These are phyloP conservation scores for Adelognathus sp. DNA, from an alignment of 2,888 invertebrate genomes.

Conservation along the genomic window DNA sequence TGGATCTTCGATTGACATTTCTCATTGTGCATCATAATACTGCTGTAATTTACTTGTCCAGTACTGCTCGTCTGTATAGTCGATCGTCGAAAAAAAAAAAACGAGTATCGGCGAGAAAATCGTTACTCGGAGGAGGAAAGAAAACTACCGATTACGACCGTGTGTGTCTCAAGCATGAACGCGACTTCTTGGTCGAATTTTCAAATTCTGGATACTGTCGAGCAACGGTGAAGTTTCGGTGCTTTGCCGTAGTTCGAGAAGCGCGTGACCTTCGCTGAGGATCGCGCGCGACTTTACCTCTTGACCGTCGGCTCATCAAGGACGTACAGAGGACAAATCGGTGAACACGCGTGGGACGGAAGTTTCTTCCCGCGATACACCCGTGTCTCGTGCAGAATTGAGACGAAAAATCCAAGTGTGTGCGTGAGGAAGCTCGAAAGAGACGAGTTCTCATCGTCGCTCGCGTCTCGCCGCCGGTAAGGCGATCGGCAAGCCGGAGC, in stretches of 20 bases:
- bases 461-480: neutral
- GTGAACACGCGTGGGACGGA: neutral
- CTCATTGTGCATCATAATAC: no score
- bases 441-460: neutral
- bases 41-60: no score
- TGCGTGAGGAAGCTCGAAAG: neutral
- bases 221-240: neutral
- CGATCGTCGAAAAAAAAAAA: no score
- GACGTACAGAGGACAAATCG: neutral
- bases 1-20: no score
- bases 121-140: no score
- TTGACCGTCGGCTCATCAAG: neutral
- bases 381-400: neutral
- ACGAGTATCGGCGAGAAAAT: no score
- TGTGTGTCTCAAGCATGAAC: no score
- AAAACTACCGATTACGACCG: no score
- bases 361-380: neutral
- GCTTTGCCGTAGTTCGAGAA: neutral
- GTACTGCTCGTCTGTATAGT: no score
- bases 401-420: neutral
- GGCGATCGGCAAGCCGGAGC: no score
- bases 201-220: no score
- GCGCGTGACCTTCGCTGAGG: slow-evolving; percentile 26
- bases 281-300: neutral
- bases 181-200: no score